phyloP scores from a whole-genome alignment of 64 coral and sea anemone genomes.

The Stichodactyla mertensii region DNA sequence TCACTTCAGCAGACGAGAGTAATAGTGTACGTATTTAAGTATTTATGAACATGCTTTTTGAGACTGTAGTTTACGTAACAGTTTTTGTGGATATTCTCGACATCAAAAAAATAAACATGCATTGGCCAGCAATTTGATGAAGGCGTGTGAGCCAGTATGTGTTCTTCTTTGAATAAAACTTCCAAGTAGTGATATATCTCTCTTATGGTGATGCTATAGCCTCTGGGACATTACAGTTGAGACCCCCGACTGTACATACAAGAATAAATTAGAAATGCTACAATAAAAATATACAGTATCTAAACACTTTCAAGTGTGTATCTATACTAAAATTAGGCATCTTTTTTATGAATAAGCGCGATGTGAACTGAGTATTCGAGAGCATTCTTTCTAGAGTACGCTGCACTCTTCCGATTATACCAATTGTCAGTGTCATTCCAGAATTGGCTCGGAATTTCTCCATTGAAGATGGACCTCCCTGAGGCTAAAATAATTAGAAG shows the following conservation, averaged over 20 bases:
- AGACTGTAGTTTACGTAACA: neutral
- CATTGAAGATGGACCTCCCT: constrained; percentile 7
- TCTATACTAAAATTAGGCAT: no score
- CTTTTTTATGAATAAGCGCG: no score
- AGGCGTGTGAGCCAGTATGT: neutral
- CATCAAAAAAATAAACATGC: neutral
- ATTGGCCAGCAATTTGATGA: no score
- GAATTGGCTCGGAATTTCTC: neutral
- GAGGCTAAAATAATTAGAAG: neutral
- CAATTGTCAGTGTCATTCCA: neutral
- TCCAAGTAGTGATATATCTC: neutral
- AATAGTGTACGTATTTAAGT: neutral
- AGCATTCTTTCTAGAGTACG: no score
- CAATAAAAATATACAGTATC: neutral
- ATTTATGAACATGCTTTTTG: neutral
- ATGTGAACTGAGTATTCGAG: no score
- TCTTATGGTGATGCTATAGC: no score
- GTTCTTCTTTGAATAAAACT: neutral
- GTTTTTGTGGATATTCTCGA: neutral
- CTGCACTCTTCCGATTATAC: neutral
- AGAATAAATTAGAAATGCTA: no score
- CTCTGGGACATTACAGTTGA: neutral
- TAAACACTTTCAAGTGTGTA: no score
- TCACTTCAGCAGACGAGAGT: neutral
- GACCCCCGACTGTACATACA: neutral